A percentile compares a stretch with the other conserved stretches of the same genome.
These are phyloP conservation scores for Coleophora flavipennella DNA, from an alignment of 2,888 invertebrate species.

Conservation along the genomic window DNA sequence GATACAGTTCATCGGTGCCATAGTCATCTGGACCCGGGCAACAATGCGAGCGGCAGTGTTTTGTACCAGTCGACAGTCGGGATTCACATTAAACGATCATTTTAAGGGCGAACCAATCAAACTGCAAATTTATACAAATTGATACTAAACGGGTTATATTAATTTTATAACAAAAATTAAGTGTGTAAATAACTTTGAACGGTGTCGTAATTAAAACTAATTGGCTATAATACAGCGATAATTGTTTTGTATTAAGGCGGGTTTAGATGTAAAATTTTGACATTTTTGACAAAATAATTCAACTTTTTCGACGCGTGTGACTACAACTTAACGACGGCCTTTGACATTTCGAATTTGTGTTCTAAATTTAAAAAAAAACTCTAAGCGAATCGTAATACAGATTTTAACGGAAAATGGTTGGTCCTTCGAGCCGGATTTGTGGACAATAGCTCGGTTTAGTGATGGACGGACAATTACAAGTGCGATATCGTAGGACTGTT, in stretches of 20 bases:
- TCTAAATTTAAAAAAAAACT: conserved; percentile 14
- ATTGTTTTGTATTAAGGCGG: conserved; percentile 64
- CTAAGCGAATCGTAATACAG: no score
- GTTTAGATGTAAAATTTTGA: conserved; percentile 50
- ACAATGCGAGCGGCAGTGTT: conserved; percentile 51
- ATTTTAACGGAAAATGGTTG: conserved; percentile 11
- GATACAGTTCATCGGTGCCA: conserved; percentile 24
- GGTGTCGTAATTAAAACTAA: conserved; percentile 68
- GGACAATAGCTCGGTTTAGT: conserved; percentile 8
- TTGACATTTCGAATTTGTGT: conserved; percentile 7
- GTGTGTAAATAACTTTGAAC: conserved; percentile 71
- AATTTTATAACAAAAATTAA: conserved; percentile 74
- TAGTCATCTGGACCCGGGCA: conserved; percentile 15
- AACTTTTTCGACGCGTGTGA: conserved; percentile 1
- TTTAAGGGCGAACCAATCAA: conserved; percentile 71
- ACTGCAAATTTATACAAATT: conserved; percentile 72
- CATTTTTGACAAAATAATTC: conserved; percentile 38
- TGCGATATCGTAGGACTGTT: background rate
- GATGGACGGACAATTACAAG: background rate
- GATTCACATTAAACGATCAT: conserved; percentile 70
- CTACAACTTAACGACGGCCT: no score
- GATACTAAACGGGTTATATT: conserved; percentile 72
- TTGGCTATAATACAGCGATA: conserved; percentile 66
- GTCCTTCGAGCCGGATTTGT: conserved; percentile 10
- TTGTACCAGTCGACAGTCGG: conserved; percentile 65